A percentile compares a stretch with the other conserved stretches of the same genome.
Evolutionary conservation across 2,113 vertebrate genomes (phyloP).

Genomic region (Catharus bicknelli): DNA sequence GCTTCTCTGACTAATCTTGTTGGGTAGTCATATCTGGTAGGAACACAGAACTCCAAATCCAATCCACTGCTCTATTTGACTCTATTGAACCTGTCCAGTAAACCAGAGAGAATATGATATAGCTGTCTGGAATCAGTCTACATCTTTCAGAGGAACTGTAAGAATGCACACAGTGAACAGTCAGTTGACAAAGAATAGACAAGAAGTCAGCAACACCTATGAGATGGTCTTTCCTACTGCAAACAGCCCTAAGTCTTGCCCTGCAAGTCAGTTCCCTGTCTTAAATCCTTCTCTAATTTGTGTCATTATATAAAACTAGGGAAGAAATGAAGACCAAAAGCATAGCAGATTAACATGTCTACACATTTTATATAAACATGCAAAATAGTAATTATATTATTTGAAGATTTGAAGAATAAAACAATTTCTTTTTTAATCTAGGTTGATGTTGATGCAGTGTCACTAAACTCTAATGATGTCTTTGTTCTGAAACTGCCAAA

Average conservation of each 20-base stretch:
- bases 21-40: neutral
- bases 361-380: neutral
- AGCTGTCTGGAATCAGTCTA: neutral
- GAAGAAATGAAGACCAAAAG: neutral
- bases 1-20: neutral
- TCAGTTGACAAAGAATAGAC: neutral
- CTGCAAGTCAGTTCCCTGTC: neutral
- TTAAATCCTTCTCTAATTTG: neutral
- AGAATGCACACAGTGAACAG: neutral
- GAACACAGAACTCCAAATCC: neutral
- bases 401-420: neutral
- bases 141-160: neutral
- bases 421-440: constrained; percentile 37
- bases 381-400: neutral
- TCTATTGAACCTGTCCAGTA: neutral
- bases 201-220: neutral
- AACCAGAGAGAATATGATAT: neutral
- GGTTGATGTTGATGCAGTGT: constrained; percentile 80
- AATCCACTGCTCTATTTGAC: neutral
- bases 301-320: neutral
- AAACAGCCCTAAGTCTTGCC: neutral
- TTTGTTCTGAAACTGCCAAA: constrained; percentile 84
- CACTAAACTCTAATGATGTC: constrained; percentile 89
- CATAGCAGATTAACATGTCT: neutral
- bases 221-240: neutral